Evolutionary conservation across 1,140 invertebrate genomes (phyloP).

Genomic region (Ericerus pela): DNA sequence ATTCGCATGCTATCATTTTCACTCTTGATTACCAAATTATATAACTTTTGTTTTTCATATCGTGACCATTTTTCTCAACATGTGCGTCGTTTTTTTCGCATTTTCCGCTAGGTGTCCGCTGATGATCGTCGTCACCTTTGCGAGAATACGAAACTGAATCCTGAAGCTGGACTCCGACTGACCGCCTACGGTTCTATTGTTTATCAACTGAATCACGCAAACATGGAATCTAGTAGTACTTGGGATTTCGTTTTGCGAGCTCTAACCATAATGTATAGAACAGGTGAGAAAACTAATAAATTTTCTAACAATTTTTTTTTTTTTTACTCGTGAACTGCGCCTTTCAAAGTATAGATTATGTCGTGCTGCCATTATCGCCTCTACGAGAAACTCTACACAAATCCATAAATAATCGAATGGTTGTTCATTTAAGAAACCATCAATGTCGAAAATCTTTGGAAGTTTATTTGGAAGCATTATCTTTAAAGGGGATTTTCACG

Average conservation of each 20-base stretch:
- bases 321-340: too few species aligned
- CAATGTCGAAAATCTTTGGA: too few species aligned
- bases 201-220: constrained; percentile 66
- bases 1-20: not conserved
- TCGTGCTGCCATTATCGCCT: too few species aligned
- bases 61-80: not conserved
- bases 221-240: constrained; percentile 55
- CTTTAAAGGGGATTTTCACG: too few species aligned
- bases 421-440: too few species aligned
- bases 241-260: constrained; percentile 61
- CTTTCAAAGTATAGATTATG: too few species aligned
- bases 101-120: constrained; percentile 44
- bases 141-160: constrained; percentile 38
- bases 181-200: constrained; percentile 60
- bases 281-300: constrained; percentile 47
- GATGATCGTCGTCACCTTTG: constrained; percentile 55
- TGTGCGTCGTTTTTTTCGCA: not conserved
- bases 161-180: constrained; percentile 38
- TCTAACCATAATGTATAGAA: constrained; percentile 55
- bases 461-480: too few species aligned
- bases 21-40: not conserved
- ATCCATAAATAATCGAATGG: too few species aligned
- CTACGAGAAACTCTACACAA: too few species aligned
- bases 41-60: not conserved
- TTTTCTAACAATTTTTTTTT: too few species aligned